A percentile compares a stretch with the other conserved stretches of the same genome.
Conservation (phyloP, 1,140 invertebrate species). For the Glossosoma conforme region DNA sequence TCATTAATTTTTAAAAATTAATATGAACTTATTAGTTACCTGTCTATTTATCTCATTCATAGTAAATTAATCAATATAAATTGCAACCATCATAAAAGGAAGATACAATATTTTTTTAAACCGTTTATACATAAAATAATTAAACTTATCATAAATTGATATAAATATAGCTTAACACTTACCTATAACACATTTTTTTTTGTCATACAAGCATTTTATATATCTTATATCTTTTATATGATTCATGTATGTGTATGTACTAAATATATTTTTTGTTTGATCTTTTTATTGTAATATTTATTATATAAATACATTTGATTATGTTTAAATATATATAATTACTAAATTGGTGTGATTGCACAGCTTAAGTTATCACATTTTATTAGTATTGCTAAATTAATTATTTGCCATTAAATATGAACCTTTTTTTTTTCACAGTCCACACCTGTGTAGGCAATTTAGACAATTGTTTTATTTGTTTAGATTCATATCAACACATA, state of each 20-base stretch:
- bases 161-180: no score
- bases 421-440: background rate
- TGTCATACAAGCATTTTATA: no score
- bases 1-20: background rate
- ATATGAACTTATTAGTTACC: background rate
- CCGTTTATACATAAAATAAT: background rate
- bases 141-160: background rate
- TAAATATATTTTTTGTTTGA: background rate
- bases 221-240: no score
- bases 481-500: constrained; percentile 4
- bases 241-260: no score
- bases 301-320: background rate
- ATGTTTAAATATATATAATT: background rate
- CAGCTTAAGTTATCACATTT: background rate
- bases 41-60: background rate
- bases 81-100: background rate
- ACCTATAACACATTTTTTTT: no score
- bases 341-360: background rate
- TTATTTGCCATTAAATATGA: background rate
- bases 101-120: background rate
- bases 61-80: background rate
- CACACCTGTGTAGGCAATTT: constrained; percentile 6
- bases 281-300: background rate
- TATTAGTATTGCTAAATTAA: background rate
- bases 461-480: constrained; percentile 17